Base-by-base conservation (phyloP, 2,888 invertebrate species). In the Dryomyza anilis region DNA sequence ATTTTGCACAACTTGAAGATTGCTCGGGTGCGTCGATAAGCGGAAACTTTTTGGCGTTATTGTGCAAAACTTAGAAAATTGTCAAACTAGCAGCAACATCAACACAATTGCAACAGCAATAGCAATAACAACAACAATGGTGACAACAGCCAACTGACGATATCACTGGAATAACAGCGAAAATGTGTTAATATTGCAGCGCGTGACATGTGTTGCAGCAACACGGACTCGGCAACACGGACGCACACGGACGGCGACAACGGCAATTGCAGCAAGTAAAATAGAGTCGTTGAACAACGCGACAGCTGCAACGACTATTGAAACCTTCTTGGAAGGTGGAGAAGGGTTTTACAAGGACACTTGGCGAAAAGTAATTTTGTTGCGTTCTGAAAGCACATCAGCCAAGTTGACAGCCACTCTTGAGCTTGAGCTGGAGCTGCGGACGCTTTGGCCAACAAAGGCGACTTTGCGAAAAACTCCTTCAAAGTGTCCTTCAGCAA, bases 111-210 rank as follows among this genome's bases (percentile, higher is more conserved):
- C 33, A 55, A 8, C 30, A 27, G 21, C 30, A 58, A 59, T 7
- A 43, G 27, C 57, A 43, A 39, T 29, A 53, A 52, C 36, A 30
- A 53, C 43, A 19, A 33, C 36, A 53, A 46, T 23, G 14, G 3
- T 25, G 10, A 46, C 10, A 46, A 48, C 19, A 48, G 23, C 14
- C 10, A 21, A 14, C 29, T 16, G 21, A 21, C 19, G 29, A 53
- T 61, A 29, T 53, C 43, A 46, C 10, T 7, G 16, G 48, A n/a
- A 61, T 52, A 16, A 25, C 53, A 53, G 53, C 53, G 61, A 52
- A 43, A 61, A 61, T 52, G 61, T 61, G 61, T 43, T 61, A 61
- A 61, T 61, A 61, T 61, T 61, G 55, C 55, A 55, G 12, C 36
- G 21, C 21, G 36, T 23, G 55, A 55, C 55, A 55, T 55, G 23